Conservation (phyloP, 2,888 invertebrate species). For the Drosophila affinis region DNA sequence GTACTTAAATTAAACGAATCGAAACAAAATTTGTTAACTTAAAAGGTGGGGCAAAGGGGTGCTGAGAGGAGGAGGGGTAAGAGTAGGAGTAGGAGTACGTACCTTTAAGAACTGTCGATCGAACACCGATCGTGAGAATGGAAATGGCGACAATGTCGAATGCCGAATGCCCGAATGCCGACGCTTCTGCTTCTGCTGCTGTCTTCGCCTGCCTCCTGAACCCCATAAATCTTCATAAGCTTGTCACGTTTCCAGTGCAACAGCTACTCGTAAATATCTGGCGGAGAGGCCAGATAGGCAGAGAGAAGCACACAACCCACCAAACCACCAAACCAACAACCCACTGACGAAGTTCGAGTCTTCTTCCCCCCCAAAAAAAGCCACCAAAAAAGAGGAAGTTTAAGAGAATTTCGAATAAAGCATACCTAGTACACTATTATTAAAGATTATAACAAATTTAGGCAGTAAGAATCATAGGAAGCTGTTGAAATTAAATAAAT, state of each 20-base stretch:
- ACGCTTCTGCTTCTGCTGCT: constrained; percentile 14
- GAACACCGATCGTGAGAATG: constrained; percentile 82
- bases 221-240: constrained; percentile 83
- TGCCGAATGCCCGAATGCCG: constrained; percentile 37
- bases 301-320: constrained; percentile 9
- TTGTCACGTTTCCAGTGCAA: constrained; percentile 83
- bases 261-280: constrained; percentile 80
- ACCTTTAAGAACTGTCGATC: constrained; percentile 70
- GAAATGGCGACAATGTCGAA: constrained; percentile 76
- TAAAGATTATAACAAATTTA: background rate
- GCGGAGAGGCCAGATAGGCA: constrained; percentile 3
- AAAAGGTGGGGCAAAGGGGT: background rate
- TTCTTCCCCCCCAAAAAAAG: constrained; percentile 33
- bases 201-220: constrained; percentile 60
- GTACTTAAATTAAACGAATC: constrained; percentile 71
- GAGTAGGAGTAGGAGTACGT: constrained; percentile 15
- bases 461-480: background rate
- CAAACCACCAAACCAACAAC: constrained; percentile 10
- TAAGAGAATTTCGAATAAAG: background rate
- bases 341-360: constrained; percentile 51
- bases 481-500: background rate
- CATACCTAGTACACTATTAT: background rate
- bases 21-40: constrained; percentile 49
- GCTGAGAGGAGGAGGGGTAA: background rate
- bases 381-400: background rate